Evolutionary conservation across 2,888 invertebrate species (phyloP), one percentile per base, ranked within the genome.

Genomic region (Capitulum mitella): DNA sequence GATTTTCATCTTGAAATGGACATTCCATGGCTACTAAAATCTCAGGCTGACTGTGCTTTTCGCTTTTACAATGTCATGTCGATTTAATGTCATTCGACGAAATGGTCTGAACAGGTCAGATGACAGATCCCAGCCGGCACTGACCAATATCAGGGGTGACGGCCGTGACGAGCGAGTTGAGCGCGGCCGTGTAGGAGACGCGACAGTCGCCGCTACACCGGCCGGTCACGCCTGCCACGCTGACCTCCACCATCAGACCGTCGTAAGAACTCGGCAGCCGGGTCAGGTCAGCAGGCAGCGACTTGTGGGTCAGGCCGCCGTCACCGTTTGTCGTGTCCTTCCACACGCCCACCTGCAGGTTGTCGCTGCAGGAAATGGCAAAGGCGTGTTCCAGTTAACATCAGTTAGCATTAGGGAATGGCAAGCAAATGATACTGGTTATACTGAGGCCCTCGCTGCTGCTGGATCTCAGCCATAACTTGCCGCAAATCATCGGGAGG

Each of bases 171-270:
- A 54, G 26, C 0, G 75, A 40, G n/a, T 74, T 78, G 12, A 78
- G 79, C 2, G 78, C 26, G 37, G 58, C 37, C 32, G 78, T 78
- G 58, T 75, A 79, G 22, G 75, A 75, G 78, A 79, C 37, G 5
- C 26, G 37, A 37, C 70, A 79, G n/a, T 43, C 43, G 34, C 40
- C 37, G 26, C 22, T 5, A 8, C 78, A 34, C n/a, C 34, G 51
- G 8, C 74, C 54, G 26, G 40, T 40, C 19, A 34, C 29, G 3
- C 74, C 32, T 10, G 40, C 43, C 19, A 79, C 78, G 34, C 16
- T 61, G n/a, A 79, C 79, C 32, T 51, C 2, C 10, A 79, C 78
- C 46, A 61, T 58, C 22, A 78, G 78, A 12, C 10, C 70, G 10
- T 37, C 70, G 26, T 3, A 32, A 0, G 77, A 22, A 22, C 43